Percentiles rank a stretch among this genome's conserved stretches.
phyloP scores from a whole-genome alignment of 2,113 vertebrate species.

The Elanoides forficatus region DNA sequence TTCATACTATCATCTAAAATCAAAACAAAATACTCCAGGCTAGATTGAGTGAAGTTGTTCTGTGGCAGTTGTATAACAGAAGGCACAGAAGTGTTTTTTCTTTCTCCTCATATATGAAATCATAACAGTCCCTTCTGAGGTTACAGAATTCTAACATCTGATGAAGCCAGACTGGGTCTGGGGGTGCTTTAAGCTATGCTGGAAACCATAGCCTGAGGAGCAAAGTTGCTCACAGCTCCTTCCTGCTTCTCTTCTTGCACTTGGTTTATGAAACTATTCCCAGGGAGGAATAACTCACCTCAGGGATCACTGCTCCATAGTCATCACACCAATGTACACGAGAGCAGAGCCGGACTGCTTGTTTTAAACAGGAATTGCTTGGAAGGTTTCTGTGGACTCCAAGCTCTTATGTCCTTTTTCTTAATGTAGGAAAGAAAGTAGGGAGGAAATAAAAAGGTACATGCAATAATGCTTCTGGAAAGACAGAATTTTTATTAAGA shows the following conservation, averaged over 20 bases:
- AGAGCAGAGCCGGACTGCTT: background rate
- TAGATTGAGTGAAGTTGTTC: background rate
- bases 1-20: background rate
- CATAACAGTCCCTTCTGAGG: background rate
- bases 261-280: background rate
- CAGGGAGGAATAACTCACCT: background rate
- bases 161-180: background rate
- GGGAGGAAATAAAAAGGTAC: background rate
- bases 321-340: background rate
- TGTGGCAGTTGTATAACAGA: background rate
- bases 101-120: background rate
- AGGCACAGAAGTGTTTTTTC: background rate
- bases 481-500: background rate
- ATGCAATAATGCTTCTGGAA: background rate
- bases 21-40: background rate
- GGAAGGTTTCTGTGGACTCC: background rate
- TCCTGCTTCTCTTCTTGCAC: background rate
- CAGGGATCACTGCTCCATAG: background rate
- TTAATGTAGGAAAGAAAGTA: background rate
- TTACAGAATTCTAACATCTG: background rate
- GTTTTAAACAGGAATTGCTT: background rate
- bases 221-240: background rate
- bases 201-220: background rate
- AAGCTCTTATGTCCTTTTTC: background rate
- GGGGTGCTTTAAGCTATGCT: background rate